Base-by-base conservation (phyloP, 2,888 invertebrate species). In the Drosophila diplacantha region DNA sequence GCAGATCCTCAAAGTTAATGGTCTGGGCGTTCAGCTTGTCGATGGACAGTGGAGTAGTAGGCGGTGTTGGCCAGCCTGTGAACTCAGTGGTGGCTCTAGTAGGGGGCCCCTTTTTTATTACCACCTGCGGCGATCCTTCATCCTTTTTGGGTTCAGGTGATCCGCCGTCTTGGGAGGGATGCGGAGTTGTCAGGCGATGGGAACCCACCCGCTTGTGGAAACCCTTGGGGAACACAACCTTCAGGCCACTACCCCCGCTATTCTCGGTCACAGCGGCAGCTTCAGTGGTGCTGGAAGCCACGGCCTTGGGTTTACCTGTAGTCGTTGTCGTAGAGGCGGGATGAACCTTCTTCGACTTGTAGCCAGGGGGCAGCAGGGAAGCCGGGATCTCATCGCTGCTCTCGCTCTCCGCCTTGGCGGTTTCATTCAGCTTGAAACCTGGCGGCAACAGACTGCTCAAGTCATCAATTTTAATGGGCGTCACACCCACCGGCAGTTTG, bases 31-130 rank as follows among this genome's bases (percentile, higher is more conserved):
- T 94, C 49, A 95, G 85, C 85, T 94, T 94, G 84, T 95, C 95
- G 59, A 95, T 93, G 0, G 95, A 95, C 74, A 95, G 92, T 0
- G 95, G 95, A 0, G 95, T 95, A 0, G 96, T 95, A 2, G 96
- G 94, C 7, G 95, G 93, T 1, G 95, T 94, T 12, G 96, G 95
- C 96, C 96, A 96, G 16, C 96, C 96, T 14, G 95, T 96, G 80
- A 96, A 96, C 87, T 95, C 95, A 18, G 96, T 96, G 9, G 95
- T 94, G 22, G 93, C 93, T 92, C 96, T 93, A 22, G 91, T 91
- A 1, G 96, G 96, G 92, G 95, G 95, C 73, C 95, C 96, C 87
- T 94, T 95, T 69, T 93, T 93, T 75, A 96, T 95, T 52, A 92
- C 91, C 7, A 94, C 94, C 1, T 89, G 85, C 1, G 90, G 90